A percentile compares a stretch with the other conserved stretches of the same genome.
Evolutionary conservation across 2,113 vertebrate genomes (phyloP).

Genomic region (Podarcis muralis): DNA sequence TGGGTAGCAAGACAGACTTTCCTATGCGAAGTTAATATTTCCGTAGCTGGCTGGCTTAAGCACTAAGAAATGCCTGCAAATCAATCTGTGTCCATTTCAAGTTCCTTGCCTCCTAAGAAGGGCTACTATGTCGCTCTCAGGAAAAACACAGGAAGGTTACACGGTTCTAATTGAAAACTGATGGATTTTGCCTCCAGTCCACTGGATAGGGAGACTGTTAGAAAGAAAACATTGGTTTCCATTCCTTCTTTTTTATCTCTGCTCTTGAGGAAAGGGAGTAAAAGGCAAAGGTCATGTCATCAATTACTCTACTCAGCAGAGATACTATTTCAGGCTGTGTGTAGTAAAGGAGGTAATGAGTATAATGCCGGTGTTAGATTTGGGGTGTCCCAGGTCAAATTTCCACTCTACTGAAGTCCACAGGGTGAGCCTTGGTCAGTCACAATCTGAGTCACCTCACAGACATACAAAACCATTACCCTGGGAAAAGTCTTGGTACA

Average conservation of each 20-base stretch:
- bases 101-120: slow-evolving; percentile 24
- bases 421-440: background rate
- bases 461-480: no score
- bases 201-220: slow-evolving; percentile 18
- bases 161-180: slow-evolving; percentile 44
- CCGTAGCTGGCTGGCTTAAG: background rate
- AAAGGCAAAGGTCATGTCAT: background rate
- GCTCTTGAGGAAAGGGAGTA: background rate
- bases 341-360: background rate
- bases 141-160: slow-evolving; percentile 11
- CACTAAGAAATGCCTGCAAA: slow-evolving; percentile 27
- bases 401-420: background rate
- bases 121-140: background rate
- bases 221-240: background rate
- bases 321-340: background rate
- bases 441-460: no score
- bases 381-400: background rate
- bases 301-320: background rate
- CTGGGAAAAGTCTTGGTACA: no score
- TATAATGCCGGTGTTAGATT: background rate
- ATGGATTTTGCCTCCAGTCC: slow-evolving; percentile 27
- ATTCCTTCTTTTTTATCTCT: background rate
- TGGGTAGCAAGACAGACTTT: slow-evolving; percentile 48
- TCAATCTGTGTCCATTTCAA: slow-evolving; percentile 19
- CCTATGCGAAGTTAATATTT: slow-evolving; percentile 62